A percentile compares a stretch with the other conserved stretches of the same genome.
Evolutionary conservation across 2,888 invertebrate genomes (phyloP).

Genomic region (Scrobipalpa atriplicella): DNA sequence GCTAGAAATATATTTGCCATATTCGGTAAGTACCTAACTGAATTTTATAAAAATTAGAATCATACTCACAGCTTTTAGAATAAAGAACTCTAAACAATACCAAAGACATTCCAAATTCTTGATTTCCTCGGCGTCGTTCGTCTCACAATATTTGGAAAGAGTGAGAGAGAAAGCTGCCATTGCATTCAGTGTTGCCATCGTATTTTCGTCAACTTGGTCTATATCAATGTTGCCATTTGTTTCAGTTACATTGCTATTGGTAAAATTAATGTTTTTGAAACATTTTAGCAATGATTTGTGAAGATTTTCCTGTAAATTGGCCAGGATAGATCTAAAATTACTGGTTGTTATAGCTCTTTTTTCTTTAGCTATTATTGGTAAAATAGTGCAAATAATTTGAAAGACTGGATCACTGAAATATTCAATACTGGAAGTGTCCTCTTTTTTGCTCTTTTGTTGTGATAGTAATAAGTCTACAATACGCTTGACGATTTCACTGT

Average conservation of each 20-base stretch:
- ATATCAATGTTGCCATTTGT: constrained; percentile 51
- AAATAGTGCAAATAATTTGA: constrained; percentile 67
- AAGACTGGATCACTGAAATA: constrained; percentile 66
- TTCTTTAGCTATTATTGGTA: constrained; percentile 71
- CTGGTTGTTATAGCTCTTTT: constrained; percentile 66
- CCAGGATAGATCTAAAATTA: constrained; percentile 65
- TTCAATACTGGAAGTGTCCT: constrained; percentile 48
- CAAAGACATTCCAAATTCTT: constrained; percentile 67
- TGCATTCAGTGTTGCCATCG: constrained; percentile 66
- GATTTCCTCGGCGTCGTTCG: constrained; percentile 56
- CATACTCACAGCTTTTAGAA: constrained; percentile 69
- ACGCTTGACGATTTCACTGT: constrained; percentile 65
- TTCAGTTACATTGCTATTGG: constrained; percentile 43
- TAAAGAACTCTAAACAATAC: constrained; percentile 66
- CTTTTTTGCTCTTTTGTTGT: constrained; percentile 49
- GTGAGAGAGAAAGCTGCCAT: constrained; percentile 71
- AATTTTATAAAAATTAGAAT: background rate
- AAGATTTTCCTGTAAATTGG: constrained; percentile 70
- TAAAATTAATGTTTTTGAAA: constrained; percentile 67
- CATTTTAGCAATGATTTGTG: constrained; percentile 62
- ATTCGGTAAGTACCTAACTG: no score
- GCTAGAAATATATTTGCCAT: no score
- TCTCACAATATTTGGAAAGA: constrained; percentile 69
- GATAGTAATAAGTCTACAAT: constrained; percentile 62
- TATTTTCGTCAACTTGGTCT: constrained; percentile 48